Base-by-base conservation (phyloP, 2,888 invertebrate species). In the Nomada flava region DNA sequence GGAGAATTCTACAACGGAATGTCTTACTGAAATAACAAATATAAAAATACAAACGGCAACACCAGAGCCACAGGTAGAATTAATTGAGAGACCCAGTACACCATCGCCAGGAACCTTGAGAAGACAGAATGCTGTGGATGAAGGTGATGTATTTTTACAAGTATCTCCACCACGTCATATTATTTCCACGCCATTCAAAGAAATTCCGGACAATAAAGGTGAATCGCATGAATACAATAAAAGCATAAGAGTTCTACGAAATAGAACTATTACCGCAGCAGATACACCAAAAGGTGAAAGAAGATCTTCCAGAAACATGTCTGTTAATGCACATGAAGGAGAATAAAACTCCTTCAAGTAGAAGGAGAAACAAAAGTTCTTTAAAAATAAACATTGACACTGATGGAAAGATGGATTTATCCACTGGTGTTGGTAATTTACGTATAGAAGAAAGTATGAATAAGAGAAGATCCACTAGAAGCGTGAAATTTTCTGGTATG, bases 401-500 rank as follows among this genome's bases (percentile, higher is more conserved):
- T 18, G 47, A 64, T 23, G 42, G 67, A 53, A 26, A 42, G 0
- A 59, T 11, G 29, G 29, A 64, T 68, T 26, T 65, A 42, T 52
- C 62, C 10, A 70, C 74, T 13, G 69, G 20, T 7, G n/a, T 55
- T 1, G 15, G 44, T 26, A 50, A 67, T 4, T 57, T 13, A 15
- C 55, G 57, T 20, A 52, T 69, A 57, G 26, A 26, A 47, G 71
- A 65, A 3, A 79, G 52, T 26, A 20, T 7, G 26, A 57, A 67
- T 4, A 76, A 52, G 3, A 78, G 88, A 53, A 84, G 78, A 73
- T 89, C 89, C 7, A 86, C 88, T 42, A 89, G 82, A 72, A 89
- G 88, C 53, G 86, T 87, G 9, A 85, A 82, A 63, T 89, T 91
- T 71, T 75, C 78, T 76, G 86, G 89, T 88, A 83, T 44, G n/a